phyloP scores from a whole-genome alignment of 30 jellyfish, hydroid and myxozoan species.

The Rhopilema esculentum region DNA sequence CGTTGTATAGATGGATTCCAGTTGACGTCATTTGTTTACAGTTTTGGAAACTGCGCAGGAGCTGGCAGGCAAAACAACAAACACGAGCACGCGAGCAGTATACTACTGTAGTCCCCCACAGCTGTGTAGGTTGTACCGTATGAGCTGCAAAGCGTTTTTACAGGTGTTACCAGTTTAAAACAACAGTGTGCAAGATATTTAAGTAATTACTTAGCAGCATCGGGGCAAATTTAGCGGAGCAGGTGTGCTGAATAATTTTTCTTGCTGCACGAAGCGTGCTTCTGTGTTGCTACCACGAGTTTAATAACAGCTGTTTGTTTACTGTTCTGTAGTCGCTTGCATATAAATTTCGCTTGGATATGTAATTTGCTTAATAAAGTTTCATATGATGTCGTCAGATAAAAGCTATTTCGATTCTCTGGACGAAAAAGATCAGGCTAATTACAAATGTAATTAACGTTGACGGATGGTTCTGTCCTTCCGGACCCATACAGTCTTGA shows the following conservation, averaged over 20 bases:
- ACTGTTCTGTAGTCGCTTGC: not conserved
- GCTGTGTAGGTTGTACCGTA: too few species aligned
- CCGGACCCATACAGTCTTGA: constrained; percentile 61
- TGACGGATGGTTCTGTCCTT: constrained; percentile 34
- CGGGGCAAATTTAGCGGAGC: not conserved
- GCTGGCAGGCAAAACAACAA: too few species aligned
- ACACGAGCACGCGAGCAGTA: too few species aligned
- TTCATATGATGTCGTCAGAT: not conserved
- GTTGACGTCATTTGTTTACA: too few species aligned
- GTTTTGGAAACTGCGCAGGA: too few species aligned
- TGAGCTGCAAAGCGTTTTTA: too few species aligned
- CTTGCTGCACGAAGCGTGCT: not conserved
- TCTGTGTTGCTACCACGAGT: not conserved
- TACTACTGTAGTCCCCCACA: too few species aligned
- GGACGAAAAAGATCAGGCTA: constrained; percentile 12
- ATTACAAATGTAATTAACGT: constrained; percentile 5
- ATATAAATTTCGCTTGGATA: not conserved
- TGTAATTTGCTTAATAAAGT: not conserved
- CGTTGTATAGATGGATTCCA: too few species aligned
- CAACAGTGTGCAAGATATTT: too few species aligned
- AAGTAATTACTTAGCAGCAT: not conserved
- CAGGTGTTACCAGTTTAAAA: too few species aligned
- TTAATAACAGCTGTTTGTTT: not conserved
- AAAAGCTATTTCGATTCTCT: constrained; percentile 6
- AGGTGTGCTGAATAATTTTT: not conserved